These are phyloP conservation scores for Acanthosepion esculentum DNA, from an alignment of 2,888 invertebrate species.

Conservation along the genomic window DNA sequence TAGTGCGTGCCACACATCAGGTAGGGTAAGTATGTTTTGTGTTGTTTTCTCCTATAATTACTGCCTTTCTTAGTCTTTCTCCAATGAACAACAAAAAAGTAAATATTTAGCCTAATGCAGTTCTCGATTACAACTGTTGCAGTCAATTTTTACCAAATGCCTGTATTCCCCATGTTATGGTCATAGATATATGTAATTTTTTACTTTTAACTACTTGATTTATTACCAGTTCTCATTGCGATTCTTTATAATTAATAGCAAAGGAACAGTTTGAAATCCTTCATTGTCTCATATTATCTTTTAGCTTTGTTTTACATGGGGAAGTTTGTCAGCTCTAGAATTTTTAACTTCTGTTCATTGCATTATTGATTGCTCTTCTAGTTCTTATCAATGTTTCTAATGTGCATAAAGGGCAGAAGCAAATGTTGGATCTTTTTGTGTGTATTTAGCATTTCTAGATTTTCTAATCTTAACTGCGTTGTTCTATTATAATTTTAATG, in stretches of 20 bases:
- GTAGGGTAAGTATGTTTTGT: conserved; percentile 6
- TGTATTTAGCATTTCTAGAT: not conserved
- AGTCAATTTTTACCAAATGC: too few species aligned
- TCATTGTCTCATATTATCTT: not conserved
- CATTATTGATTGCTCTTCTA: not conserved
- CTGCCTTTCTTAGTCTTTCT: not conserved
- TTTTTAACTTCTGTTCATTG: not conserved
- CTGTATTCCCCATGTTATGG: too few species aligned
- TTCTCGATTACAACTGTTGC: not conserved
- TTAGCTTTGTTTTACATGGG: not conserved
- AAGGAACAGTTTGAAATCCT: too few species aligned
- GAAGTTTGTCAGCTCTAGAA: not conserved
- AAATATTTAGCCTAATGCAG: not conserved
- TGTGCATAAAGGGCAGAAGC: not conserved
- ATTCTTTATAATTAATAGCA: too few species aligned
- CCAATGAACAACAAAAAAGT: not conserved
- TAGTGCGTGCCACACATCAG: conserved; percentile 3
- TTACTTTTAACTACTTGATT: too few species aligned
- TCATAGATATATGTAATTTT: too few species aligned
- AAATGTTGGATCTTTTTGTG: not conserved
- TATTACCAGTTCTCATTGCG: too few species aligned
- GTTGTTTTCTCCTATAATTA: not conserved
- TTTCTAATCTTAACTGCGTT: not conserved
- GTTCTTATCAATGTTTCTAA: not conserved
- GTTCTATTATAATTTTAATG: not conserved